A percentile compares a stretch with the other conserved stretches of the same genome.
Conservation (phyloP, 2,797 vertebrate species). For the Sorex maritimensis region DNA sequence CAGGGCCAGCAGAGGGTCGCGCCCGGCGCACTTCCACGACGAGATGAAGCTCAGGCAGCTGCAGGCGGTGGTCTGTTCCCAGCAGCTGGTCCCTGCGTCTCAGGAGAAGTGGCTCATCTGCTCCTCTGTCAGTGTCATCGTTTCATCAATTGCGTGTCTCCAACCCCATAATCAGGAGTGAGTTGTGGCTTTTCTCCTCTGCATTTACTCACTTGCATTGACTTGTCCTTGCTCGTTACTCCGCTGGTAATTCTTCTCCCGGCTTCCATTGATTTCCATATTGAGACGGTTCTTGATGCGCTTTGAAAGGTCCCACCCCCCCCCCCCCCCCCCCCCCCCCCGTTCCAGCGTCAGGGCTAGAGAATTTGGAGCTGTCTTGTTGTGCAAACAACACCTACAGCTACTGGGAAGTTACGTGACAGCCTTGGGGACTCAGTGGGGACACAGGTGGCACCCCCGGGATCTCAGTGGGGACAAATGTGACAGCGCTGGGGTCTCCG, state of each 20-base stretch:
- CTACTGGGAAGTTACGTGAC: background rate
- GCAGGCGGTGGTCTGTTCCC: background rate
- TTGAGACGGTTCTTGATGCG: constrained; percentile 19
- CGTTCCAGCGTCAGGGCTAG: background rate
- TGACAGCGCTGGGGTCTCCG: background rate
- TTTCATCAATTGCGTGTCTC: constrained; percentile 51
- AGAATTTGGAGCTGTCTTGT: background rate
- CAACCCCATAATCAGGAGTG: constrained; percentile 17
- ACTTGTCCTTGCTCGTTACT: constrained; percentile 48
- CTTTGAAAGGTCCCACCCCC: background rate
- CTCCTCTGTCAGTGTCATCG: constrained; percentile 49
- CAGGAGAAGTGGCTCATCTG: background rate
- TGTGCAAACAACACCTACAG: background rate
- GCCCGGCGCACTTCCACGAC: too few relatives aligned
- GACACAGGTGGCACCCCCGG: background rate
- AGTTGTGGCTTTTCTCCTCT: constrained; percentile 45
- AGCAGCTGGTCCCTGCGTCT: constrained; percentile 26
- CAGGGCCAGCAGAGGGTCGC: fast-evolving
- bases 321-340: background rate
- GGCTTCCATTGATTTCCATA: constrained; percentile 59
- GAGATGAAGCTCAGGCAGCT: background rate
- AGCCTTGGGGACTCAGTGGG: background rate
- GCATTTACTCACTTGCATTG: background rate
- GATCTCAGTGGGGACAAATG: background rate
- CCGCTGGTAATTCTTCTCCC: constrained; percentile 21